Evolutionary conservation across 2,888 invertebrate genomes (phyloP).

Genomic region (Oscheius myriophilus): DNA sequence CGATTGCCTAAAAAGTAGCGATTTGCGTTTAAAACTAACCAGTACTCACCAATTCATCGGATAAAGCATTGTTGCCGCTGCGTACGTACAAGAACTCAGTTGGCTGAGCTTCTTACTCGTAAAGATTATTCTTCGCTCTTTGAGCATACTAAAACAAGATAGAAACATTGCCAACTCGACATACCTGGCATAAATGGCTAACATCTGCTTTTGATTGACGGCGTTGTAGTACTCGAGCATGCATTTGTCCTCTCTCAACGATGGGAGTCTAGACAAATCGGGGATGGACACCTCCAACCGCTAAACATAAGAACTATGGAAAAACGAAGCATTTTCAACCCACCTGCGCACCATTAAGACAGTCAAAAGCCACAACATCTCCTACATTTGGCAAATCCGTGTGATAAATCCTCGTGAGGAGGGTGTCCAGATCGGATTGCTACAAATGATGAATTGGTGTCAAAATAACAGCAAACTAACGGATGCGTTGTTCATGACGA

Average conservation of each 20-base stretch:
- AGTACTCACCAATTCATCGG: conserved; percentile 88
- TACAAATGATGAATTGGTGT: conserved; percentile 16
- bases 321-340: neutral
- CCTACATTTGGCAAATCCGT: conserved; percentile 64
- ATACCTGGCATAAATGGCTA: conserved; percentile 86
- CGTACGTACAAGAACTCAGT: conserved; percentile 85
- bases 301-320: conserved; percentile 22
- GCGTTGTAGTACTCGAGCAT: conserved; percentile 97
- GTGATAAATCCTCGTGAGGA: conserved; percentile 66
- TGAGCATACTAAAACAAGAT: conserved; percentile 80
- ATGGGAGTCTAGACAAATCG: conserved; percentile 85
- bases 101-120: conserved; percentile 88
- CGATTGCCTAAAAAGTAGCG: conserved; percentile 46
- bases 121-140: conserved; percentile 91
- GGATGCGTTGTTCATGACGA: conserved; percentile 76
- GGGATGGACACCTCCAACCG: conserved; percentile 75
- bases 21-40: neutral
- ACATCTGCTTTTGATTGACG: conserved; percentile 93
- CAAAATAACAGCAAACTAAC: conserved; percentile 31
- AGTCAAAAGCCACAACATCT: conserved; percentile 48
- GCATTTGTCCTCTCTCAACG: conserved; percentile 94
- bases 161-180: too few species aligned
- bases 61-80: conserved; percentile 90
- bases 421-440: conserved; percentile 55
- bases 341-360: conserved; percentile 22